Base-by-base conservation (phyloP, 2,888 invertebrate species). In the Ctenicera cuprea region DNA sequence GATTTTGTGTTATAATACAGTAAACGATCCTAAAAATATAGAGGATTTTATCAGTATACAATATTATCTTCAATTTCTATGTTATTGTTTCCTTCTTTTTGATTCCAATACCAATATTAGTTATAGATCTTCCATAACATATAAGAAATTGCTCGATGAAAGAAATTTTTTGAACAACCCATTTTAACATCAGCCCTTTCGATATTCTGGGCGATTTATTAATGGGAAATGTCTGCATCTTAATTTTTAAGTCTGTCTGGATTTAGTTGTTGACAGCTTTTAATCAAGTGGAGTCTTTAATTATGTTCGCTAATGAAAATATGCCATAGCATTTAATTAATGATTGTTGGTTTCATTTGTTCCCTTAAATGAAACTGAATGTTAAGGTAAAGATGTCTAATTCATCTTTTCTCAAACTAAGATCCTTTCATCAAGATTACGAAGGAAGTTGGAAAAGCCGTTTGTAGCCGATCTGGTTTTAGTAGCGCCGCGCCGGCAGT, bases 71-170 rank as follows among this genome's bases (percentile, higher is more conserved):
- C 48, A 48, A 48, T 48, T 48, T 20, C 16, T 16, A 9, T 45
- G 3, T 45, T 18, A 45, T 18, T 45, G 9, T 45, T 52, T 52
- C 43, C 14, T n/a, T 26, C 52, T 9, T 52, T 26, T 3, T 52
- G 22, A n/a, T 26, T 52, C 26, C 22, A 11, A 18, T 52, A 26
- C 52, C 52, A 22, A 5, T 26, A 52, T 52, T 52, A 26, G 26
- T 52, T 52, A 52, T 26, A 26, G 14, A 12, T 26, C 52, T 52
- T 52, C 18, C 52, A 22, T 18, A 52, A 52, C 26, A 26, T n/a
- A 26, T 26, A 3, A 22, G 26, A 52, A 9, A n/a, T 52, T 52
- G 52, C 7, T 5, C 9, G 12, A 52, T 48, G 5, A 9, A 26
- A 2, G 9, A 52, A 26, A 52, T 52, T 26, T 12, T 50, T 20